These are phyloP conservation scores for Xanthia icteritia DNA, from an alignment of 2,888 invertebrate genomes.

Conservation along the genomic window DNA sequence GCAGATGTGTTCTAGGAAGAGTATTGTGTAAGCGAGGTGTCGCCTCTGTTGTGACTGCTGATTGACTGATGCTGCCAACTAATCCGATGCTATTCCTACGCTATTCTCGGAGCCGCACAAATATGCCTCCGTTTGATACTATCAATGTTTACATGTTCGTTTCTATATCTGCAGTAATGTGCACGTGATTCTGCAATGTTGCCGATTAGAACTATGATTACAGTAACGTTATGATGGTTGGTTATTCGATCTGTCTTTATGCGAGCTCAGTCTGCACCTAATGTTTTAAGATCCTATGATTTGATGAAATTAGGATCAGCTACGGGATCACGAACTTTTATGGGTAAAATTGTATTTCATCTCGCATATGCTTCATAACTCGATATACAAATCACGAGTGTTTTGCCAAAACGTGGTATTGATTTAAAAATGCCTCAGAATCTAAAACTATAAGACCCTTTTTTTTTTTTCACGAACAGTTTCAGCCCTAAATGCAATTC, in stretches of 20 bases:
- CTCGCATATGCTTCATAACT: background rate
- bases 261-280: slow-evolving; percentile 12
- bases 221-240: slow-evolving; percentile 38
- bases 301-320: background rate
- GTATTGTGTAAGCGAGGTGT: slow-evolving; percentile 67
- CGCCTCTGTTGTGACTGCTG: slow-evolving; percentile 86
- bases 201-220: slow-evolving; percentile 57
- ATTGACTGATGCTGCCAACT: slow-evolving; percentile 84
- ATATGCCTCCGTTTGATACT: slow-evolving; percentile 66
- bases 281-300: slow-evolving; percentile 2
- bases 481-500: slow-evolving; percentile 7
- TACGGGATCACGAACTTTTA: background rate
- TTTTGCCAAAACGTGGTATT: background rate
- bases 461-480: background rate
- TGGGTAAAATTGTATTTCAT: background rate
- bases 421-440: background rate
- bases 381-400: background rate
- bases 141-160: slow-evolving; percentile 62
- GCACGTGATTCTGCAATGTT: slow-evolving; percentile 50
- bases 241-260: slow-evolving; percentile 38
- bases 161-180: slow-evolving; percentile 55
- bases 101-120: slow-evolving; percentile 72
- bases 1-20: slow-evolving; percentile 80
- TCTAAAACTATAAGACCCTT: background rate
- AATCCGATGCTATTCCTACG: slow-evolving; percentile 50